Evolutionary conservation across 2,888 invertebrate species (phyloP).

Genomic region (Sinodicranocentrus sp.): DNA sequence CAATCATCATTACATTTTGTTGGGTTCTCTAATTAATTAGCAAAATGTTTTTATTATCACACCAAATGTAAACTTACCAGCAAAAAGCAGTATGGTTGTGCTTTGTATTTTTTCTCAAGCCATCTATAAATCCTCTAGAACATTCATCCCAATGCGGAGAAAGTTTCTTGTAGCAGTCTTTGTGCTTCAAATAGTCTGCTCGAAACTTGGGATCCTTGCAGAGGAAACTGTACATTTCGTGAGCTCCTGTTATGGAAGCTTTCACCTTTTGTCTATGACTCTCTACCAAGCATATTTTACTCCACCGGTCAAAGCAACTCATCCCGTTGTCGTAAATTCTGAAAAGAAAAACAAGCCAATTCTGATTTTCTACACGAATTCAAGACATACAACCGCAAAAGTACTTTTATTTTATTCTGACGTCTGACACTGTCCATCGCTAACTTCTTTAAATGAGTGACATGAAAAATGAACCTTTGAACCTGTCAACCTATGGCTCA

Average conservation of each 20-base stretch:
- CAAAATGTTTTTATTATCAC: background rate
- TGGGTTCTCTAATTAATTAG: too few relatives aligned
- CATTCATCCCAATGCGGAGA: constrained; percentile 67
- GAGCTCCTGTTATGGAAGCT: constrained; percentile 64
- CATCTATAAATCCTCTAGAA: constrained; percentile 64
- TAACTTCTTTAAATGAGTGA: background rate
- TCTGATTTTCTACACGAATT: background rate
- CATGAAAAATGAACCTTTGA: background rate
- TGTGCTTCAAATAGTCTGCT: constrained; percentile 62
- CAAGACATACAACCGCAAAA: too few relatives aligned
- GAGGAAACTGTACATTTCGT: constrained; percentile 69
- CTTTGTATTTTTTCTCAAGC: constrained; percentile 38
- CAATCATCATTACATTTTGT: too few relatives aligned
- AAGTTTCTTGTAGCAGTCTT: constrained; percentile 62
- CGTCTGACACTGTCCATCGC: background rate
- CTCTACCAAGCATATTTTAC: constrained; percentile 56
- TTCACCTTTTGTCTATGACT: constrained; percentile 44
- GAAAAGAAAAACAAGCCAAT: constrained; percentile 1
- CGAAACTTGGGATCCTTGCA: constrained; percentile 67
- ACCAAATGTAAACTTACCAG: constrained; percentile 62
- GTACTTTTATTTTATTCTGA: too few relatives aligned
- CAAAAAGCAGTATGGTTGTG: constrained; percentile 65
- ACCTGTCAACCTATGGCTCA: too few relatives aligned
- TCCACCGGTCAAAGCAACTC: constrained; percentile 66
- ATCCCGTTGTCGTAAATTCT: constrained; percentile 69